Percentiles rank a stretch among this genome's conserved stretches.
Conservation (phyloP, 2,888 invertebrate species). For the Thereva unica region DNA sequence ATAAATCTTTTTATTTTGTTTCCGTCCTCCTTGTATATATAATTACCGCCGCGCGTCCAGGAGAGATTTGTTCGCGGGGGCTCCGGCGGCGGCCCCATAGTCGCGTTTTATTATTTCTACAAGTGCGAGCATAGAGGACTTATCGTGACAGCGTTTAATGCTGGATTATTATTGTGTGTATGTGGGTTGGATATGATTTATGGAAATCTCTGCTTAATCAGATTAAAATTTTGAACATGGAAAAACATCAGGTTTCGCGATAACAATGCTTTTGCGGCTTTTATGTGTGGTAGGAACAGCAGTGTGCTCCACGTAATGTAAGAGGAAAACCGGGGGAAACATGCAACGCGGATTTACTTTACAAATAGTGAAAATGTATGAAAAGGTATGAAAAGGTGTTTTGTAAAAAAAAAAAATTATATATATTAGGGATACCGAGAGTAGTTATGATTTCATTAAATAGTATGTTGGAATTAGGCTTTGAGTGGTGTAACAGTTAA, state of each 20-base stretch:
- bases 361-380: no score
- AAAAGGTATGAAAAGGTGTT: no score
- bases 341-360: background rate
- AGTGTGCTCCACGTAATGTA: background rate
- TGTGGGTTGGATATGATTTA: constrained; percentile 14
- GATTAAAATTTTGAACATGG: constrained; percentile 2
- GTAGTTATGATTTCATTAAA: no score
- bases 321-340: background rate
- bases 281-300: background rate
- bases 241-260: background rate
- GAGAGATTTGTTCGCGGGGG: constrained; percentile 4
- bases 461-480: no score
- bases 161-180: constrained; percentile 11
- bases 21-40: constrained; percentile 14
- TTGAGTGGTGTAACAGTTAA: no score
- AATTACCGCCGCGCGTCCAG: background rate
- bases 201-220: constrained; percentile 2
- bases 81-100: background rate
- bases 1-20: constrained; percentile 32
- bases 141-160: constrained; percentile 16
- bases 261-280: background rate
- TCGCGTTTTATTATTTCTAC: constrained; percentile 12
- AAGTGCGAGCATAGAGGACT: constrained; percentile 9
- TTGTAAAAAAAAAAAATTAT: no score
- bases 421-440: no score